phyloP scores from a whole-genome alignment of 2,888 invertebrate species.

The Acleris holmiana region DNA sequence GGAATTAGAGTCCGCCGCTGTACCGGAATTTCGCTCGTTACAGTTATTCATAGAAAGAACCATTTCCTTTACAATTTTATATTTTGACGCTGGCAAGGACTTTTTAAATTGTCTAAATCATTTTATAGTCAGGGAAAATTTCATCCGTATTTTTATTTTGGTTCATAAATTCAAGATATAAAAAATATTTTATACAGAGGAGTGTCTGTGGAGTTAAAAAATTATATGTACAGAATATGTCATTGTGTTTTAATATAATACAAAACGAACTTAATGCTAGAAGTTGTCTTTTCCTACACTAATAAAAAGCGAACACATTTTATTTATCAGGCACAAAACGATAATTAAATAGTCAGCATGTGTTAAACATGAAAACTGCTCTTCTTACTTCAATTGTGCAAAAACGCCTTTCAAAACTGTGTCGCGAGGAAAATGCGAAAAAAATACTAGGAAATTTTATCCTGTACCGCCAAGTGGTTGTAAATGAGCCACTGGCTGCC shows the following conservation, averaged over 20 bases:
- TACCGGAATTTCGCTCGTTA: slow-evolving; percentile 22
- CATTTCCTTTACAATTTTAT: slow-evolving; percentile 23
- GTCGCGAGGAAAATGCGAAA: slow-evolving; percentile 5
- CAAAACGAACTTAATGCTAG: too few species aligned
- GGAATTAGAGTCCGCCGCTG: slow-evolving; percentile 17
- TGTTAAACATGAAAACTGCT: background rate
- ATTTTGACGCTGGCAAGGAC: background rate
- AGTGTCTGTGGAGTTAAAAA: too few species aligned
- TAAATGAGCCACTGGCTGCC: slow-evolving; percentile 27
- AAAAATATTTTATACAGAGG: too few species aligned
- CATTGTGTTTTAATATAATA: too few species aligned
- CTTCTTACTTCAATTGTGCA: background rate
- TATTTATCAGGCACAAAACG: too few species aligned
- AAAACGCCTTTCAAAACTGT: background rate
- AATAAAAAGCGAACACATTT: too few species aligned
- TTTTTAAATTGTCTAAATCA: too few species aligned
- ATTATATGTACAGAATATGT: too few species aligned
- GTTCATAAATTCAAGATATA: too few species aligned
- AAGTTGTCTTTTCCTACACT: too few species aligned
- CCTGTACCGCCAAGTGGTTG: slow-evolving; percentile 26
- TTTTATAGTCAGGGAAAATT: too few species aligned
- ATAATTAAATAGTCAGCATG: background rate
- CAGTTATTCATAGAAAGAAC: slow-evolving; percentile 7
- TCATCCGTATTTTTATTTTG: too few species aligned
- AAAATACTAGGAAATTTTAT: slow-evolving; percentile 28